Evolutionary conservation across 2,797 vertebrate genomes (phyloP).

Genomic region (Spinus olivaceus): DNA sequence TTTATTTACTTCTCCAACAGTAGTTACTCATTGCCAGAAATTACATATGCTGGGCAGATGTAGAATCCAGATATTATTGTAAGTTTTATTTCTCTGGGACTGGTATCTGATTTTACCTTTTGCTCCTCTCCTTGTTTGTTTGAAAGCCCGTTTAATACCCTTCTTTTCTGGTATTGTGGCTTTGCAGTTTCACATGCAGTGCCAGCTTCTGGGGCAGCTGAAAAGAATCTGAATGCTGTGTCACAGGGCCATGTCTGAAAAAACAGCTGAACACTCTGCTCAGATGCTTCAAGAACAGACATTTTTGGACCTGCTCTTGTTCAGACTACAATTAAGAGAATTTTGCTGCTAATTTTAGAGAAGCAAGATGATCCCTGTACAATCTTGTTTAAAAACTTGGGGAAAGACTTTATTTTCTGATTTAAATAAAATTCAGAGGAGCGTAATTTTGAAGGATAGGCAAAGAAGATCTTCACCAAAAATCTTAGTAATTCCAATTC

Average conservation of each 20-base stretch:
- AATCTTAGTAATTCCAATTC: not conserved
- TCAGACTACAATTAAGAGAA: not conserved
- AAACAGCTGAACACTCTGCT: not conserved
- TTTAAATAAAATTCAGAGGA: not conserved
- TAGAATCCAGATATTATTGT: slow-evolving; percentile 35
- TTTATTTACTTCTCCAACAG: slow-evolving; percentile 32
- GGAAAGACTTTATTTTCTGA: not conserved
- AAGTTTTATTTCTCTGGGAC: slow-evolving; percentile 1
- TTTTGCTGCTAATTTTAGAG: not conserved
- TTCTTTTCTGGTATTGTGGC: not conserved
- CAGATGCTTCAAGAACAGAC: not conserved
- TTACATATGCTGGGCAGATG: slow-evolving; percentile 56
- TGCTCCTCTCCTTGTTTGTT: not conserved
- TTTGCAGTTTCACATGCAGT: not conserved
- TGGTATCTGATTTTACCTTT: slow-evolving; percentile 30
- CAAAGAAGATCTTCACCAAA: not conserved
- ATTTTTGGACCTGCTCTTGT: not conserved
- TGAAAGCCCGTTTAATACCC: not conserved
- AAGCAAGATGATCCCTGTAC: not conserved
- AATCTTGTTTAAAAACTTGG: not conserved
- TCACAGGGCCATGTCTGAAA: not conserved
- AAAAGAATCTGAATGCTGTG: not conserved
- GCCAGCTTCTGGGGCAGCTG: not conserved
- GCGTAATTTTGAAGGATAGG: not conserved
- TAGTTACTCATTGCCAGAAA: slow-evolving; percentile 49